Conservation (phyloP, 2,888 invertebrate species). For the Epistrophella euchroma region DNA sequence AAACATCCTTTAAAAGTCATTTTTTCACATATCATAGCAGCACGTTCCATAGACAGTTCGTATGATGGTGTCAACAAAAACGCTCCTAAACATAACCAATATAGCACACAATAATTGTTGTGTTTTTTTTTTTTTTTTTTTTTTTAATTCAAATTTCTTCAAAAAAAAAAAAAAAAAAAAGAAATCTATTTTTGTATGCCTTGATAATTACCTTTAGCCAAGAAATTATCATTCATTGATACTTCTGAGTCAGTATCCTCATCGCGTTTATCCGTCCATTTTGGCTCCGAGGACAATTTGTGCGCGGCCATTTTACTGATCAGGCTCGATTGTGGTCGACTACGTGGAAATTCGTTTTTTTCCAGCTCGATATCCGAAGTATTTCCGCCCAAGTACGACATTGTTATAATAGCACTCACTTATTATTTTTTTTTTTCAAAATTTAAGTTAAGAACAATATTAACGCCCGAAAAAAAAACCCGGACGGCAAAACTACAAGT, state of each 20-base stretch:
- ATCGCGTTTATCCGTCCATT: conserved; percentile 84
- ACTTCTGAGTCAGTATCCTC: conserved; percentile 93
- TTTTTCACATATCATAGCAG: conserved; percentile 93
- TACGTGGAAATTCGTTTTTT: conserved; percentile 81
- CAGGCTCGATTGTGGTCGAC: conserved; percentile 79
- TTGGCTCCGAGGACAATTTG: conserved; percentile 81
- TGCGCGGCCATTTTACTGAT: conserved; percentile 81
- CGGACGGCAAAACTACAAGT: conserved; percentile 3
- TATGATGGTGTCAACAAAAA: conserved; percentile 94
- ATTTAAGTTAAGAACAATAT: conserved; percentile 11
- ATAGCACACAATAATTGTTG: conserved; percentile 17
- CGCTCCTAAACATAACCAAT: conserved; percentile 85
- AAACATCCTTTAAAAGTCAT: conserved; percentile 95
- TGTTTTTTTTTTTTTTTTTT: neutral
- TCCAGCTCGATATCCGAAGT: conserved; percentile 83
- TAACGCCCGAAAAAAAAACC: conserved; percentile 6
- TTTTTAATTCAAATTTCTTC: conserved; percentile 11
- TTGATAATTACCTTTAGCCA: conserved; percentile 87
- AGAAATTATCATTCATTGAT: conserved; percentile 90
- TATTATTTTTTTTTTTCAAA: neutral
- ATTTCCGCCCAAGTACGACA: conserved; percentile 82
- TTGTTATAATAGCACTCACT: conserved; percentile 66
- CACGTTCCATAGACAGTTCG: conserved; percentile 93
- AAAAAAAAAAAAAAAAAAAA: too few species aligned
- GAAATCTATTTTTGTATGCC: neutral